Evolutionary conservation across 2,797 vertebrate genomes (phyloP), one percentile per base, ranked within the genome.

Genomic region (Siniperca undulata): DNA sequence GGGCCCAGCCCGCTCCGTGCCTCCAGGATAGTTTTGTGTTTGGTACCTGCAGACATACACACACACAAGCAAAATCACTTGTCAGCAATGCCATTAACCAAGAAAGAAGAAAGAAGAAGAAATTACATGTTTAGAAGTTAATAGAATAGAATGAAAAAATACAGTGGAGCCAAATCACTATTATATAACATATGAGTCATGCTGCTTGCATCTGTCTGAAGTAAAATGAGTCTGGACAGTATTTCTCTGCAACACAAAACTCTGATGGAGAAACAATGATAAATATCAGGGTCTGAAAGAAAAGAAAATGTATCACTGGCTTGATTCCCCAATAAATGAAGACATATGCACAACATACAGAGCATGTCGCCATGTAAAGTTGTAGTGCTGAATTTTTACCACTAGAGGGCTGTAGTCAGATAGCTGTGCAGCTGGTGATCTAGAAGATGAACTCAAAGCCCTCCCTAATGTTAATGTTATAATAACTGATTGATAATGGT

Each of bases 1-100:
- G 98, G 98, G 61, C 98, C 98, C 91, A 98, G 94, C 74, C 98
- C 97, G 0, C 97, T 98, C 52, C 97, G 96, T 38, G 98, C 98
- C 90, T 99, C 98, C 86, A 98, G 93, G 89, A 98, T 97, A 88
- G 98, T 98, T 97, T 98, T 98, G 96, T 98, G 97, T 97, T 98
- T 99, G 85, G 98, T 98, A 93, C 98, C 97, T 98, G 90, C 48
- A 84, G 12, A 24, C 68, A 88, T 20, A 90, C 10, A 84, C 30
- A 36, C 58, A 91, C 58, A 91, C 5, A 77, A 20, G n/a, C 27
- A 78, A 62, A 36, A 36, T 52, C 11, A 61, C n/a, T 52, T 8
- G 38, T 77, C 68, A 81, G 60, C 30, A 80, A 44, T 67, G 34
- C 8, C 42, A 77, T 82, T 65, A 67, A 38, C 38, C 52, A 59